These are phyloP conservation scores for Capromys pilorides DNA, from an alignment of 2,797 vertebrate species.

Conservation along the genomic window DNA sequence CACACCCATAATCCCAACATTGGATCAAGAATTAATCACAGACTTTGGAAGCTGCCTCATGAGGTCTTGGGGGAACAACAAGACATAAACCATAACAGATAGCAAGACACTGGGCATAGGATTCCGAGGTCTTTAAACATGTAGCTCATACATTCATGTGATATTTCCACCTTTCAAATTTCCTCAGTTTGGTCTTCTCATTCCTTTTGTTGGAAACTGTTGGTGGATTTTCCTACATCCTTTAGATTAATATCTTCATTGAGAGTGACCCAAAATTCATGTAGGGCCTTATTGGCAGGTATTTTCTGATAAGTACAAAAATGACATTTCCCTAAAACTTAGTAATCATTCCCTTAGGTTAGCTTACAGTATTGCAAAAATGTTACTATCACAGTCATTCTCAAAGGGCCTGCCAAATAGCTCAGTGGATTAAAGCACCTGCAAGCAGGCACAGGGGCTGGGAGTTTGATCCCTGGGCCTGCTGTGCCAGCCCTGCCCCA, in stretches of 20 bases:
- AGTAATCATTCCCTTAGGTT: not conserved
- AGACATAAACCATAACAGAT: no score
- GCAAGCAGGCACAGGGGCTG: no score
- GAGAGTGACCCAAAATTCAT: not conserved
- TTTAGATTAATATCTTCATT: not conserved
- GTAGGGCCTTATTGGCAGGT: not conserved
- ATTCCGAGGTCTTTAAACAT: not conserved
- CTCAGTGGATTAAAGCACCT: no score
- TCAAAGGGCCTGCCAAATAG: not conserved
- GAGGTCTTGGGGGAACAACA: no score
- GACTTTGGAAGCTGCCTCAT: no score
- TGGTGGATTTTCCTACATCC: not conserved
- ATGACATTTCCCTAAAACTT: not conserved
- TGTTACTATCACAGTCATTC: not conserved
- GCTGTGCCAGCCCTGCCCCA: no score
- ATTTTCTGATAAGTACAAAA: not conserved
- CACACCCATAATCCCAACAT: no score
- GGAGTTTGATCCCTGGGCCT: no score
- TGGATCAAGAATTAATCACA: no score
- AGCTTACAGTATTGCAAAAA: not conserved
- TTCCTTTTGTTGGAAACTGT: not conserved
- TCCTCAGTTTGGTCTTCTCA: not conserved
- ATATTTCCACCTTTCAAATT: not conserved
- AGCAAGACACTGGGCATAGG: not conserved
- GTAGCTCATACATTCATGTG: not conserved